A percentile compares a stretch with the other conserved stretches of the same genome.
Conservation (phyloP, 2,113 vertebrate species). For the Natator depressus region DNA sequence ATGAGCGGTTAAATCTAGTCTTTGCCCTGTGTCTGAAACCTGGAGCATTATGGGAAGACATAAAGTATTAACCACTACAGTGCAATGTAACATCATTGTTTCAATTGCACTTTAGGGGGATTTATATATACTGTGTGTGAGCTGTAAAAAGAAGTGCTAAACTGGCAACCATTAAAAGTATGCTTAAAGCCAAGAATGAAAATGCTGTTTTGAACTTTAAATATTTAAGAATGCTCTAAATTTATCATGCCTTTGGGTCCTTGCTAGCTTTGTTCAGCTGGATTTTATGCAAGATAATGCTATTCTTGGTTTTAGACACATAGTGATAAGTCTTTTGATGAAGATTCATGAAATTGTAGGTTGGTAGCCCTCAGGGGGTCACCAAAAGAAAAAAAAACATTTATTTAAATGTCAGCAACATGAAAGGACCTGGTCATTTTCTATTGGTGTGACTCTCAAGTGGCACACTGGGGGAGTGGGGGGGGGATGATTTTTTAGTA, state of each 20-base stretch:
- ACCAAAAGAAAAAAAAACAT: conserved; percentile 24
- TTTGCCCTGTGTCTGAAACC: neutral
- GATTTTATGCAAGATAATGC: conserved; percentile 29
- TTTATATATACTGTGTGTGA: neutral
- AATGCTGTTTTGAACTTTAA: conserved; percentile 47
- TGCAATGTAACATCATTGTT: neutral
- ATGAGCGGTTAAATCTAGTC: neutral
- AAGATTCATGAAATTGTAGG: conserved; percentile 21
- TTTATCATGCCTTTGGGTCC: conserved; percentile 16
- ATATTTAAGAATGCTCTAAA: conserved; percentile 39
- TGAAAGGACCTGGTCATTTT: conserved; percentile 41
- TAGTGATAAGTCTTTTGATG: conserved; percentile 27
- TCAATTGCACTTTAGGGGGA: neutral
- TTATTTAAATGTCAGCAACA: conserved; percentile 52
- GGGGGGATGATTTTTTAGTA: conserved; percentile 32
- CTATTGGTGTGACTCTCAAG: conserved; percentile 21
- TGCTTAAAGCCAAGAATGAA: neutral
- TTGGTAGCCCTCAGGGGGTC: conserved; percentile 15
- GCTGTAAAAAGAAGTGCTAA: neutral
- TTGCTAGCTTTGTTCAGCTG: neutral
- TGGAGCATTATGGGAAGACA: neutral
- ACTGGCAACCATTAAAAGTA: neutral
- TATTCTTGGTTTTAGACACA: conserved; percentile 10
- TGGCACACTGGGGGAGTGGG: neutral
- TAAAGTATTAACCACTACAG: neutral